phyloP scores from a whole-genome alignment of 2,797 vertebrate genomes.

The Diceros bicornis region DNA sequence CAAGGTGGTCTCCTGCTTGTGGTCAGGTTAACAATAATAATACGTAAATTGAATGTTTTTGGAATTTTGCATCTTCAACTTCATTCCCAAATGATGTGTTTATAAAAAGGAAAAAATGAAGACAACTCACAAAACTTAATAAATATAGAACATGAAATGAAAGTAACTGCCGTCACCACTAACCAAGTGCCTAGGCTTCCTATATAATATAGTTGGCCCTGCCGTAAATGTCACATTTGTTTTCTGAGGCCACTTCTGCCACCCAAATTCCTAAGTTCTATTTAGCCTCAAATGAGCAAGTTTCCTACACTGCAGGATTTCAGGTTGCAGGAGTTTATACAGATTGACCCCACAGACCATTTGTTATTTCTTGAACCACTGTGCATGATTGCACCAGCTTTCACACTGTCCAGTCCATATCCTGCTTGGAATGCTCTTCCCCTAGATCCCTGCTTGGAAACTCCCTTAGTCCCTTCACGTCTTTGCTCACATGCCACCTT shows the following conservation, averaged over 20 bases:
- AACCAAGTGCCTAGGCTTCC: background rate
- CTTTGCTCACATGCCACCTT: background rate
- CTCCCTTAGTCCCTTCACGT: background rate
- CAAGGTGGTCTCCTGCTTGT: background rate
- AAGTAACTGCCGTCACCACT: background rate
- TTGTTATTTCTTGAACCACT: background rate
- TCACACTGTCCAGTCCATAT: fast-evolving
- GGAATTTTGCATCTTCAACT: background rate
- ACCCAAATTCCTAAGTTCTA: background rate
- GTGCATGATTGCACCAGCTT: fast-evolving
- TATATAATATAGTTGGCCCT: background rate
- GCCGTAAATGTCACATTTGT: background rate
- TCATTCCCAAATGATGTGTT: background rate
- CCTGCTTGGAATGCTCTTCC: background rate
- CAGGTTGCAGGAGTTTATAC: too few species aligned
- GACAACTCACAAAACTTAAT: background rate
- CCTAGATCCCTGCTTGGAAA: background rate
- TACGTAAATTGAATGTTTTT: background rate
- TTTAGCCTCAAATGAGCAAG: background rate
- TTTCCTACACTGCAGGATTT: background rate
- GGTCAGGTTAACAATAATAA: background rate
- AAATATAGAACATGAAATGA: background rate
- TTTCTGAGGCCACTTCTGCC: background rate
- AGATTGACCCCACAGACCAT: background rate
- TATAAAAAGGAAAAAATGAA: background rate